phyloP scores from a whole-genome alignment of 2,888 invertebrate species.

The Escarpia spicata region DNA sequence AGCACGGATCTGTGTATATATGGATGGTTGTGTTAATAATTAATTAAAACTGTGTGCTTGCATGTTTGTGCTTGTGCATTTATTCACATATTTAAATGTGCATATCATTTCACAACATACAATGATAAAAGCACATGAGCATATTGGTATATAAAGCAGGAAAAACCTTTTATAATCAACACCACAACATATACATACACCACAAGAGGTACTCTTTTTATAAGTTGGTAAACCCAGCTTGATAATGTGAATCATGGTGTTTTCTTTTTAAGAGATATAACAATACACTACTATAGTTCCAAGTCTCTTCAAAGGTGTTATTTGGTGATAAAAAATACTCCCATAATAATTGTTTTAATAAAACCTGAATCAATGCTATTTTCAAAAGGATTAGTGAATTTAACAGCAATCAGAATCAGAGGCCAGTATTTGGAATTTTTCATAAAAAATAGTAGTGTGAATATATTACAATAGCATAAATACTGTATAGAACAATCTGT shows the following conservation, averaged over 20 bases:
- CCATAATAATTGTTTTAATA: too few species aligned
- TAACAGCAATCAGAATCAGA: not conserved
- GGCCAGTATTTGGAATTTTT: not conserved
- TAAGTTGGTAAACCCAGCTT: not conserved
- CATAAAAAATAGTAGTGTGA: not conserved
- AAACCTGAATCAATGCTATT: not conserved
- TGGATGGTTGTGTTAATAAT: not conserved
- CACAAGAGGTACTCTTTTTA: not conserved
- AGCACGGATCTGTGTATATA: not conserved
- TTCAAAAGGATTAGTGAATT: not conserved
- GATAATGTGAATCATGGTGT: not conserved
- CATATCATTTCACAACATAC: not conserved
- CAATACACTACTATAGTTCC: not conserved
- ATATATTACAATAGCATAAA: not conserved
- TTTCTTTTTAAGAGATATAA: not conserved
- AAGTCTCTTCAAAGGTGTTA: not conserved
- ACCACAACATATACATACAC: not conserved
- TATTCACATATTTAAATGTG: not conserved
- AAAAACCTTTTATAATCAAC: not conserved
- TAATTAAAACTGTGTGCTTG: not conserved
- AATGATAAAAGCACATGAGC: not conserved
- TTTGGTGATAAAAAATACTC: not conserved
- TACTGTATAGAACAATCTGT: not conserved
- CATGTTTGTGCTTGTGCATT: not conserved
- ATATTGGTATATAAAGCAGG: not conserved